phyloP scores from a whole-genome alignment of 2,888 invertebrate genomes.

The Uropetala carovei region DNA sequence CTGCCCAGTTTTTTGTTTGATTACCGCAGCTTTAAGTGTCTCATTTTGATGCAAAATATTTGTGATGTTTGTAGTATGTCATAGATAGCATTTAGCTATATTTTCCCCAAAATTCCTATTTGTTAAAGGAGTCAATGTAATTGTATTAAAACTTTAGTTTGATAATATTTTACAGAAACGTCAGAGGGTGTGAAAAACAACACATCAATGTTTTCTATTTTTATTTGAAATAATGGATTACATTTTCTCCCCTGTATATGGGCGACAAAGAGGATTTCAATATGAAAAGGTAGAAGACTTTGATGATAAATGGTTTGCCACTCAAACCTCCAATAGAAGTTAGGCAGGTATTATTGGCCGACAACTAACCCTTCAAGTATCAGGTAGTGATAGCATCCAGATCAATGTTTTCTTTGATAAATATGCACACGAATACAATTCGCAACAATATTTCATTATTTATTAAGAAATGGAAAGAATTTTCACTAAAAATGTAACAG shows the following conservation, averaged over 20 bases:
- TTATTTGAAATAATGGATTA: constrained; percentile 27
- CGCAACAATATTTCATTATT: background rate
- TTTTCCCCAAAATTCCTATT: too few species aligned
- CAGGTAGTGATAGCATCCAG: background rate
- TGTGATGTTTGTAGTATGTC: too few species aligned
- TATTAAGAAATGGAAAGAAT: background rate
- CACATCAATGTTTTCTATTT: background rate
- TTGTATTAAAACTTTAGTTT: too few species aligned
- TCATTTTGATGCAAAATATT: too few species aligned
- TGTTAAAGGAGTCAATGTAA: too few species aligned
- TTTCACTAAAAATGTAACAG: background rate
- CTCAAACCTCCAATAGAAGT: background rate
- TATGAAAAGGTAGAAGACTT: background rate
- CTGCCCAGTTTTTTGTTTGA: too few species aligned
- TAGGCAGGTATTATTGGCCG: background rate
- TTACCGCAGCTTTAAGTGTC: too few species aligned
- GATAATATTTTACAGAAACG: too few species aligned
- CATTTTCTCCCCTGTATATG: background rate
- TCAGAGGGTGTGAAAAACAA: too few species aligned
- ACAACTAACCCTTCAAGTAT: background rate
- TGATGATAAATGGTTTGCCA: background rate
- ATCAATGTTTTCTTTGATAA: background rate
- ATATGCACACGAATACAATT: background rate
- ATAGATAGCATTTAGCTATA: too few species aligned
- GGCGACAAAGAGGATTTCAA: constrained; percentile 4